phyloP scores from a whole-genome alignment of 1,140 invertebrate genomes.

The Trissolcus basalis region DNA sequence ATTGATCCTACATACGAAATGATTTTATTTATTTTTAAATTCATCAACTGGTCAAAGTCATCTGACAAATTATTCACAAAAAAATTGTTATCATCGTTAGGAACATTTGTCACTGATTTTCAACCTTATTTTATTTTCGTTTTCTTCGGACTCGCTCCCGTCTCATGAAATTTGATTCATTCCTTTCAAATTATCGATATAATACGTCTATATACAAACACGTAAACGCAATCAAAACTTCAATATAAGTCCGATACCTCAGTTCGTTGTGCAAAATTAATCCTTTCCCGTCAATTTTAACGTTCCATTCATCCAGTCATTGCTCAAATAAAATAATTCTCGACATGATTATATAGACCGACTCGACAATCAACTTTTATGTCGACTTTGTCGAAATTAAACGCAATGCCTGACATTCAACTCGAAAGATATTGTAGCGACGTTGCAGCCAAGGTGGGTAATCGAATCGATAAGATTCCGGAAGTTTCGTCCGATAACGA shows the following conservation, averaged over 20 bases:
- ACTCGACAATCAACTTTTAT: conserved; percentile 26
- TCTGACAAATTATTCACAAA: no score
- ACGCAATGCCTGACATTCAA: conserved; percentile 10
- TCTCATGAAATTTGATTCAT: background rate
- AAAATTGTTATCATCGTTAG: no score
- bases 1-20: no score
- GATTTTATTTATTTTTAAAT: no score
- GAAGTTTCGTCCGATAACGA: conserved; percentile 30
- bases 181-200: background rate
- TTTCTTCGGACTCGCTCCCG: background rate
- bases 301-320: conserved; percentile 29
- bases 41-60: no score
- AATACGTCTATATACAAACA: background rate
- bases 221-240: conserved; percentile 40
- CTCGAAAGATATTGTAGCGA: conserved; percentile 18
- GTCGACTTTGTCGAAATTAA: conserved; percentile 18
- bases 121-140: conserved; percentile 6
- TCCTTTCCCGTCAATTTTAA: conserved; percentile 30
- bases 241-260: conserved; percentile 27
- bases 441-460: conserved; percentile 9
- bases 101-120: no score
- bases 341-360: conserved; percentile 26
- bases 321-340: conserved; percentile 30
- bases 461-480: conserved; percentile 35
- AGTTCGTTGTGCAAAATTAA: conserved; percentile 30